Conservation (phyloP, 2,113 vertebrate species). For the Oreamnos americanus region DNA sequence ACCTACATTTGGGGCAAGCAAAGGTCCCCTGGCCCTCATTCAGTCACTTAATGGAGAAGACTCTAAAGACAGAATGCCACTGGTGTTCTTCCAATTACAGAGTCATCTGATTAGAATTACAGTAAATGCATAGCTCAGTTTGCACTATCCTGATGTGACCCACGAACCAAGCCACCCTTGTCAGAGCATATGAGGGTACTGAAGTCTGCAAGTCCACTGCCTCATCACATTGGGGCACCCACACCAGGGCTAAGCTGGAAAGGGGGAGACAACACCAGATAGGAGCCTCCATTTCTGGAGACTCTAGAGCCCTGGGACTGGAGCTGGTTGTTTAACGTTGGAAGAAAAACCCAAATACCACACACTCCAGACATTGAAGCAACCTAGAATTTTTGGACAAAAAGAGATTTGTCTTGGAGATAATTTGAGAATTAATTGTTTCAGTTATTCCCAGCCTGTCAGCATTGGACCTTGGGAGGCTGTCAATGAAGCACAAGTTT, state of each 20-base stretch:
- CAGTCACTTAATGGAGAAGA: slow-evolving; percentile 75
- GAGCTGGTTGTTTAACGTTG: neutral
- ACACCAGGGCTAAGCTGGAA: neutral
- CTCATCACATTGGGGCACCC: neutral
- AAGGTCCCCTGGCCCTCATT: slow-evolving; percentile 73
- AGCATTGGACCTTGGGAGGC: neutral
- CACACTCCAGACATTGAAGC: neutral
- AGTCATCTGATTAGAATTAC: slow-evolving; percentile 78
- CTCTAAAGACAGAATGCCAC: slow-evolving; percentile 68
- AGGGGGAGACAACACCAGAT: neutral
- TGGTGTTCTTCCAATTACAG: slow-evolving; percentile 77
- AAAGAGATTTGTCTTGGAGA: neutral
- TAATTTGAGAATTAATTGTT: slow-evolving; percentile 30
- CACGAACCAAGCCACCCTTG: neutral
- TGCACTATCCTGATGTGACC: slow-evolving; percentile 73
- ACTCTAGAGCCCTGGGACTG: neutral
- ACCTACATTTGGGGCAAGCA: slow-evolving; percentile 63
- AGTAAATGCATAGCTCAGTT: slow-evolving; percentile 77
- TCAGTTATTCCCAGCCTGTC: neutral
- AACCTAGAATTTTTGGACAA: neutral
- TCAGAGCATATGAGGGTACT: neutral
- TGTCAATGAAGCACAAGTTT: neutral
- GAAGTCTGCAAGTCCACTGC: neutral
- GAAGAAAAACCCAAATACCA: neutral
- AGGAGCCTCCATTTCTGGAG: neutral